Evolutionary conservation across 1,140 invertebrate species (phyloP), one percentile per base, ranked within the genome.

Genomic region (Euura lappo): DNA sequence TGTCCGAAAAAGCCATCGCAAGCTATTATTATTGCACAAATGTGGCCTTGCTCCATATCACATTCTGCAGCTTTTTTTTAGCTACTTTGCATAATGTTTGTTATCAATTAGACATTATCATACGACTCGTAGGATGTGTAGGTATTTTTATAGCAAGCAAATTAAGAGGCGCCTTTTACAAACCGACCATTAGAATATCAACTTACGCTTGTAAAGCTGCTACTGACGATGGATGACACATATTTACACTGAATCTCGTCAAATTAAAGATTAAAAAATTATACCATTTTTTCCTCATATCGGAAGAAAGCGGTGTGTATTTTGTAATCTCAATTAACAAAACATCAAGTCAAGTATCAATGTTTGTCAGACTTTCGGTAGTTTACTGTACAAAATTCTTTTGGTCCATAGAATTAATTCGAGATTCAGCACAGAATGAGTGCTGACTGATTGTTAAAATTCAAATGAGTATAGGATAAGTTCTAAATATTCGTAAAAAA

Each of bases 31-130:
- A 60, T 60, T 60, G 51, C 51, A 60, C 51, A 60, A 60, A 60
- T 60, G 51, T 60, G 51, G 51, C 51, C 51, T 60, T 60, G 13
- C 51, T 60, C 51, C 51, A 60, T 60, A 60, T 60, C 51, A 60
- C 51, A 60, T 60, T 60, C 51, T 60, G 51, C 51, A 60, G 51
- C 51, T 60, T 28, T 28, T 28, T 28, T 28, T 60, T n/a, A 60
- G 51, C 51, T 60, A 60, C 51, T 60, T 60, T 60, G 51, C 51
- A 60, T 60, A 60, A 60, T 60, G 51, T 60, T n/a, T 60, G 51
- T 60, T n/a, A 60, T 60, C 28, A 60, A 60, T 60, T 60, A 60
- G 28, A 28, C 51, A 60, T 60, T 60, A n/a, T 60, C 51, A 60
- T 60, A 60, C 8, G 28, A 28, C 28, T 60, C 13, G 13, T 60